Conservation (phyloP, 2,888 invertebrate species). For the Uloborus plumipes region DNA sequence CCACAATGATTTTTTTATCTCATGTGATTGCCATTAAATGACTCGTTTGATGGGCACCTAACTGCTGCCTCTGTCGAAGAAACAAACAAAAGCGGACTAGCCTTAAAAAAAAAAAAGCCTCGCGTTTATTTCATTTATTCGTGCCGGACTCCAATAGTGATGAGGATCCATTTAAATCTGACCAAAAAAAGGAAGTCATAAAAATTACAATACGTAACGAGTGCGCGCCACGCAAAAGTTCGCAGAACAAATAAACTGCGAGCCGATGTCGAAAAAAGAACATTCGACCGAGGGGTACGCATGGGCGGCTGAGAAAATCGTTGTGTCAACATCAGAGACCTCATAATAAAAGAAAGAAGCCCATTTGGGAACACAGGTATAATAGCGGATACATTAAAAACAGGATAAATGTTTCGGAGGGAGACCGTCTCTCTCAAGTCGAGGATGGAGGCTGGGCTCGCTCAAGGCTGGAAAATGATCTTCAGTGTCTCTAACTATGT, state of each 20-base stretch:
- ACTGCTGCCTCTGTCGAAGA: too few relatives aligned
- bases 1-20: too few relatives aligned
- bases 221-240: conserved; percentile 41
- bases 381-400: conserved; percentile 60
- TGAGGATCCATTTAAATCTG: conserved; percentile 5
- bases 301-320: conserved; percentile 46
- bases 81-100: too few relatives aligned
- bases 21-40: too few relatives aligned
- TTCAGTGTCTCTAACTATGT: too few relatives aligned
- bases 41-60: too few relatives aligned
- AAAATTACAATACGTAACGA: conserved; percentile 60
- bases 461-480: too few relatives aligned
- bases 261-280: conserved; percentile 12
- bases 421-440: too few relatives aligned
- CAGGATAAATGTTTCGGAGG: conserved; percentile 30
- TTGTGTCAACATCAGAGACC: conserved; percentile 58
- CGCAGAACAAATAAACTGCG: conserved; percentile 43
- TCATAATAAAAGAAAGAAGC: conserved; percentile 38
- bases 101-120: not conserved
- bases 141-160: conserved; percentile 36
- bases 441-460: too few relatives aligned
- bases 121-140: conserved; percentile 33
- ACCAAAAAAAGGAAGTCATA: conserved; percentile 53
- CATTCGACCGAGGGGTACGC: conserved; percentile 23
- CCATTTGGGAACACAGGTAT: conserved; percentile 29